Conservation (phyloP, 2,113 vertebrate species). For the Psettodes erumei region DNA sequence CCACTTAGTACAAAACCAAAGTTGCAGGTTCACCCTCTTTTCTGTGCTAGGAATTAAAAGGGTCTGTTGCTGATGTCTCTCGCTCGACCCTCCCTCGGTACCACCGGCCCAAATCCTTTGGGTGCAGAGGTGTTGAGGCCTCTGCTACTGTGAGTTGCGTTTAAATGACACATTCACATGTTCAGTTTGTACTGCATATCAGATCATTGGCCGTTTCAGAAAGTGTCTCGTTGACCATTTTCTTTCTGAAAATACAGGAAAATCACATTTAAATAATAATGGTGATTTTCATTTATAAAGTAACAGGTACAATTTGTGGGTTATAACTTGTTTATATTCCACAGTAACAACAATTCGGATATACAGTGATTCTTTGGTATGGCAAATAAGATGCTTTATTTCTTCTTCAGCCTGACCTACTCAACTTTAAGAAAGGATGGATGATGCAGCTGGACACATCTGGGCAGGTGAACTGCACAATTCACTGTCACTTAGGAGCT, state of each 20-base stretch:
- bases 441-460: slow-evolving; percentile 66
- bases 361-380: not conserved
- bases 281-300: not conserved
- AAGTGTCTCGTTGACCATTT: not conserved
- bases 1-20: not conserved
- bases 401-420: slow-evolving; percentile 65
- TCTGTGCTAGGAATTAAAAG: slow-evolving; percentile 15
- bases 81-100: slow-evolving; percentile 13
- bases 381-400: not conserved
- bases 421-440: slow-evolving; percentile 78
- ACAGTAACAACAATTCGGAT: not conserved
- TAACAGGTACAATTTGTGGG: not conserved
- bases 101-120: slow-evolving; percentile 58
- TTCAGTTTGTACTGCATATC: not conserved
- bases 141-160: slow-evolving; percentile 52
- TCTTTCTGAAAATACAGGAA: not conserved
- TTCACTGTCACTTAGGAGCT: not conserved
- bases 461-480: slow-evolving; percentile 62
- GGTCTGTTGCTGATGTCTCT: slow-evolving; percentile 12
- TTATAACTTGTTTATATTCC: not conserved
- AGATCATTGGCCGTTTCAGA: not conserved
- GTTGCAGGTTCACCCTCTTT: not conserved
- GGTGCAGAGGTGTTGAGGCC: slow-evolving; percentile 39
- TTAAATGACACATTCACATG: not conserved
- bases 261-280: not conserved